Conservation (phyloP, 2,888 invertebrate species). For the Gymnosoma rotundatum region DNA sequence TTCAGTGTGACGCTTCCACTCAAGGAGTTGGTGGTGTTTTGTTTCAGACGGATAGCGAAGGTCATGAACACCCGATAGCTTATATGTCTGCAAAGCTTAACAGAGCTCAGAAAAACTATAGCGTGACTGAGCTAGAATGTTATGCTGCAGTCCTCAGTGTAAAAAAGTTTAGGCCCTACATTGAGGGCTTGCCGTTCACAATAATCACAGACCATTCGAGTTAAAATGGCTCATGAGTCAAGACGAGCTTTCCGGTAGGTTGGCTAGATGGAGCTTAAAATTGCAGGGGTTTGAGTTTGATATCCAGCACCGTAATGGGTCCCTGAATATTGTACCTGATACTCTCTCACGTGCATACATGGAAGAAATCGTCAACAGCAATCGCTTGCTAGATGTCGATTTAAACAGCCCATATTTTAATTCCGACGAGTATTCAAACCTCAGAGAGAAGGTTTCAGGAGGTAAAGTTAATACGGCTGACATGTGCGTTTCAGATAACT, state of each 20-base stretch:
- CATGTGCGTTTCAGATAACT: not conserved
- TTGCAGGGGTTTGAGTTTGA: constrained; percentile 42
- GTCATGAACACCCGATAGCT: not conserved
- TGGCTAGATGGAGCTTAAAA: constrained; percentile 45
- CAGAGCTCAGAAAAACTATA: constrained; percentile 1
- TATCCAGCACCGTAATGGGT: constrained; percentile 48
- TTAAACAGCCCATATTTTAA: not conserved
- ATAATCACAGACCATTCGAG: constrained; percentile 28
- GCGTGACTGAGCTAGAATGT: constrained; percentile 4
- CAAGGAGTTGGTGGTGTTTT: constrained; percentile 8
- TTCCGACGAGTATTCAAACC: too few species aligned
- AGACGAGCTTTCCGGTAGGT: not conserved
- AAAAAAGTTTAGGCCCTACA: constrained; percentile 25
- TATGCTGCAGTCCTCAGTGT: constrained; percentile 19
- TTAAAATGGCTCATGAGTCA: constrained; percentile 35
- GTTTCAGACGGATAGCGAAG: constrained; percentile 5
- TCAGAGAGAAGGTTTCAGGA: not conserved
- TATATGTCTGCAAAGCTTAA: constrained; percentile 9
- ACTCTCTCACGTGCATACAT: constrained; percentile 33
- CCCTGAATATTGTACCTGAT: constrained; percentile 52
- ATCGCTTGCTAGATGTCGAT: not conserved
- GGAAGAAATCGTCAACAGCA: not conserved
- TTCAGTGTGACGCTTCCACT: constrained; percentile 40
- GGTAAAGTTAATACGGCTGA: constrained; percentile 12
- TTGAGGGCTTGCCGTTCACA: constrained; percentile 16